These are phyloP conservation scores for Megalops atlanticus DNA, from an alignment of 2,113 vertebrate species.

Conservation along the genomic window DNA sequence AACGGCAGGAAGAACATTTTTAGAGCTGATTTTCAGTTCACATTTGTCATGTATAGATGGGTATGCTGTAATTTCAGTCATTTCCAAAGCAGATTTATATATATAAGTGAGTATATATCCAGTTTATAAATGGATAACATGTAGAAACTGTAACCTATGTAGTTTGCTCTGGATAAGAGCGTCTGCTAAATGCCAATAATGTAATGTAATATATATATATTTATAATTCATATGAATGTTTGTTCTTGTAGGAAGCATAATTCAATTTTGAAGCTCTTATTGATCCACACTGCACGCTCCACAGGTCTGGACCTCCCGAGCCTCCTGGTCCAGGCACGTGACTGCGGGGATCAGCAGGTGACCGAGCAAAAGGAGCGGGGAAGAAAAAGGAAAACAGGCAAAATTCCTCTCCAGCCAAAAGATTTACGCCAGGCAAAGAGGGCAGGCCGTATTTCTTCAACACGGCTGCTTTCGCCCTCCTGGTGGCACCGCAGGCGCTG, in stretches of 20 bases:
- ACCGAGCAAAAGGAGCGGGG: background rate
- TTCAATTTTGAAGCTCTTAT: too few species aligned
- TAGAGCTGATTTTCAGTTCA: too few species aligned
- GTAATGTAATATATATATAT: too few species aligned
- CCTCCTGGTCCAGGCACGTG: background rate
- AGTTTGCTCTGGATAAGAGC: too few species aligned
- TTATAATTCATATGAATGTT: background rate
- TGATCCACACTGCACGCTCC: too few species aligned
- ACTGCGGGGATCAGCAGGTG: background rate
- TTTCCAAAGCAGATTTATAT: background rate
- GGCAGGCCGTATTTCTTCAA: background rate
- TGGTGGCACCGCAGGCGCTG: background rate
- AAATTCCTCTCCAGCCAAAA: background rate
- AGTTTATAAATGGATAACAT: too few species aligned
- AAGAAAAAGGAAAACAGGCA: background rate
- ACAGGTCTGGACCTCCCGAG: background rate
- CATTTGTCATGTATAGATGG: background rate
- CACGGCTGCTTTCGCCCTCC: background rate
- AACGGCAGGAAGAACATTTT: too few species aligned
- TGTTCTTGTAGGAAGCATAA: background rate
- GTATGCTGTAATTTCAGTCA: background rate
- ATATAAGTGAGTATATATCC: too few species aligned
- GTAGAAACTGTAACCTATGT: too few species aligned
- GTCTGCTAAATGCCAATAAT: too few species aligned
- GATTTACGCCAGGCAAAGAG: background rate